These are phyloP conservation scores for Apantesis nais DNA, from an alignment of 2,888 invertebrate genomes.

Conservation along the genomic window DNA sequence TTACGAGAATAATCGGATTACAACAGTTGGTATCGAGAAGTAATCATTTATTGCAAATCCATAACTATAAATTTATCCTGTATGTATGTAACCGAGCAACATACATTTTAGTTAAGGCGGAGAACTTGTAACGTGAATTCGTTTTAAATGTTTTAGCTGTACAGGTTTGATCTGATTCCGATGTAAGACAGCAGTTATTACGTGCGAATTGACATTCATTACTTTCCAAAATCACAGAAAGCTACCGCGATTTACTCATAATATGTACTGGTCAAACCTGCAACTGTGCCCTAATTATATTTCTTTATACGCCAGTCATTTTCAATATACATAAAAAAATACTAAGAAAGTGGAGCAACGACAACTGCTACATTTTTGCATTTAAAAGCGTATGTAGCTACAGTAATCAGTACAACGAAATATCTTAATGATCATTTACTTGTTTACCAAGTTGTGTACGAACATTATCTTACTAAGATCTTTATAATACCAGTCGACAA, in stretches of 20 bases:
- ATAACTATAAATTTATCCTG: background rate
- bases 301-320: constrained; percentile 34
- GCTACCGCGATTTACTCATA: constrained; percentile 34
- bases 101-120: background rate
- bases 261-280: constrained; percentile 40
- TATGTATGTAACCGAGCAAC: background rate
- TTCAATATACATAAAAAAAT: constrained; percentile 3
- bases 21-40: constrained; percentile 30
- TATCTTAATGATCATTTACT: background rate
- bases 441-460: background rate
- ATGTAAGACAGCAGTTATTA: constrained; percentile 37
- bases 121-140: background rate
- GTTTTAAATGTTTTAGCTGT: constrained; percentile 19
- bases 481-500: too few relatives aligned
- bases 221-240: constrained; percentile 43
- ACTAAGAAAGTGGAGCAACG: constrained; percentile 32
- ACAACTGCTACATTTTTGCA: constrained; percentile 18
- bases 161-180: constrained; percentile 29
- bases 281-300: constrained; percentile 34
- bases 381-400: background rate
- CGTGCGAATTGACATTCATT: constrained; percentile 35
- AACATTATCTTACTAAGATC: constrained; percentile 1
- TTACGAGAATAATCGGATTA: constrained; percentile 57
- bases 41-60: constrained; percentile 22
- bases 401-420: background rate